Conservation (phyloP, 2,797 vertebrate genomes). For the Sebastes reedi region DNA sequence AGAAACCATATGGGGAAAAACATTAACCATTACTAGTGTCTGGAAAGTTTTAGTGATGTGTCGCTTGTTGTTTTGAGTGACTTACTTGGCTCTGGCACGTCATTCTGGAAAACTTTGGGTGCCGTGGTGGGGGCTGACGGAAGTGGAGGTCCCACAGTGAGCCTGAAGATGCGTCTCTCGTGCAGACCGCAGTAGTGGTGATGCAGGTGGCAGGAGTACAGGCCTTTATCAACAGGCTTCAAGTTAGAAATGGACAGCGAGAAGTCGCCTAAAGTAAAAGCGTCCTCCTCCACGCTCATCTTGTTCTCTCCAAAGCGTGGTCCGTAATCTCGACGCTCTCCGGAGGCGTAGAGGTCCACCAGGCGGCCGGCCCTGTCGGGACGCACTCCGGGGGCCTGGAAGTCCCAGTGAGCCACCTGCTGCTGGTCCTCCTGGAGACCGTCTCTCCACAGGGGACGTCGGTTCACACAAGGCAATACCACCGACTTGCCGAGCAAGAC, state of each 20-base stretch:
- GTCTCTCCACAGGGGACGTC: constrained; percentile 89
- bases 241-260: constrained; percentile 87
- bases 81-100: constrained; percentile 71
- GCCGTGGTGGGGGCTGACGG: constrained; percentile 20
- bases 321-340: constrained; percentile 90
- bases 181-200: constrained; percentile 98
- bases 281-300: constrained; percentile 86
- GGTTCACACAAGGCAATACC: constrained; percentile 90
- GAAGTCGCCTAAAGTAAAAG: constrained; percentile 93
- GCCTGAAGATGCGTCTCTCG: constrained; percentile 90
- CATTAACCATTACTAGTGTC: background rate
- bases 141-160: constrained; percentile 80
- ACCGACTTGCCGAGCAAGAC: constrained; percentile 85
- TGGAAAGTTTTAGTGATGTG: constrained; percentile 14
- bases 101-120: constrained; percentile 42
- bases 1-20: constrained; percentile 31
- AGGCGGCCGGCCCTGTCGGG: constrained; percentile 92
- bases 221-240: constrained; percentile 86
- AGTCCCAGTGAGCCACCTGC: constrained; percentile 97
- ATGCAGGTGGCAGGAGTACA: constrained; percentile 95
- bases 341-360: constrained; percentile 93
- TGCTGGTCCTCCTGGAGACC: constrained; percentile 91
- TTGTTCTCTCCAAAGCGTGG: constrained; percentile 84
- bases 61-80: background rate
- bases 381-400: constrained; percentile 91